Evolutionary conservation across 2,888 invertebrate genomes (phyloP).

Genomic region (Leptogaster cylindrica): DNA sequence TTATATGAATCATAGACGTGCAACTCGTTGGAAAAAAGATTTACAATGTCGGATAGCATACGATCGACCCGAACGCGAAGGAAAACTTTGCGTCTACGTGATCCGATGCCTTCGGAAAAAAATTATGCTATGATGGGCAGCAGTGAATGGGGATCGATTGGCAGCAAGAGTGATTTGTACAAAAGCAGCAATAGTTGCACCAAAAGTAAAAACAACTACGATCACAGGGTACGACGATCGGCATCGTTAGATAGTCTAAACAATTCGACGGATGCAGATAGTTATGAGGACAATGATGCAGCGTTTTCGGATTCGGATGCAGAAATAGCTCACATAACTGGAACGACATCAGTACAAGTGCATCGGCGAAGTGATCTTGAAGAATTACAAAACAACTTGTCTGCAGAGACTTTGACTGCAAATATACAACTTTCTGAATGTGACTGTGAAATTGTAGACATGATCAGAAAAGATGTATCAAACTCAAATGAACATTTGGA

Average conservation of each 20-base stretch:
- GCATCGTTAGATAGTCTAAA: slow-evolving; percentile 73
- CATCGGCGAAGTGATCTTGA: slow-evolving; percentile 59
- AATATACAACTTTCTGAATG: slow-evolving; percentile 46
- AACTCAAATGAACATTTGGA: not conserved
- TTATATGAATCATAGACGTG: not conserved
- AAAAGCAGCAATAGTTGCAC: slow-evolving; percentile 43
- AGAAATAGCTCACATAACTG: slow-evolving; percentile 66
- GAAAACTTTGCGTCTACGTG: slow-evolving; percentile 47
- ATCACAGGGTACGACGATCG: slow-evolving; percentile 53
- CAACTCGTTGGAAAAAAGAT: not conserved
- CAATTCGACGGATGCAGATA: slow-evolving; percentile 71
- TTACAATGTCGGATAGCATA: slow-evolving; percentile 56
- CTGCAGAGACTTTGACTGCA: not conserved
- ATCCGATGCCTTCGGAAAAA: slow-evolving; percentile 59
- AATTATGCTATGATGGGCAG: slow-evolving; percentile 56
- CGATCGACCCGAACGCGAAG: slow-evolving; percentile 47
- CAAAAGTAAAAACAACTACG: slow-evolving; percentile 31
- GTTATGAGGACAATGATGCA: slow-evolving; percentile 67
- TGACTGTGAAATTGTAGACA: slow-evolving; percentile 49
- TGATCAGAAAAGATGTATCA: not conserved
- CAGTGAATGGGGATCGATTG: slow-evolving; percentile 5
- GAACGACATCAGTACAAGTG: slow-evolving; percentile 58
- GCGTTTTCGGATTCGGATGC: slow-evolving; percentile 70
- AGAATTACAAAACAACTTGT: slow-evolving; percentile 51
- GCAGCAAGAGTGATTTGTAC: slow-evolving; percentile 39